Base-by-base conservation (phyloP, 2,797 vertebrate species). In the Amazonetta brasiliensis region DNA sequence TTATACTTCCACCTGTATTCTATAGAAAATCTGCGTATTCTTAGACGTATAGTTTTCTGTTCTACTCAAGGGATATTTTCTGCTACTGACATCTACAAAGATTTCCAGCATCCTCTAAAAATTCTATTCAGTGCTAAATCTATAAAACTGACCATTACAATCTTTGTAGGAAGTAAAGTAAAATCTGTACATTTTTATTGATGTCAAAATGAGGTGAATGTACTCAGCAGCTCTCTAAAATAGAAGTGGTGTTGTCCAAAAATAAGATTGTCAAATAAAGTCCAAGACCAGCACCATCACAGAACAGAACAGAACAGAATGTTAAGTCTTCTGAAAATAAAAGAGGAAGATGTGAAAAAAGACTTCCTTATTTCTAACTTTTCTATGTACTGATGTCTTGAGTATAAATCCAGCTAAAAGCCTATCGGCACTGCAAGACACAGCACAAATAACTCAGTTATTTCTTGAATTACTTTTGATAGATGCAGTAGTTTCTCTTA, bases 211-310 rank as follows among this genome's bases (percentile, higher is more conserved):
- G 55, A 95, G 75, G 79, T 92, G 92, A 80, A 90, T 18, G 26
- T 93, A 91, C 55, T 73, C 79, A 92, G 75, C 69, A 93, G 87
- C 56, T 85, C 82, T 93, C 48, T 85, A 85, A 92, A 85, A 52
- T 9, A 87, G 60, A 93, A 95, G 89, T 87, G 95, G 92, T 87
- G 71, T 39, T 93, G n/a, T 89, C 66, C 4, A 67, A 71, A 86
- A 83, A 75, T n/a, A 26, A 75, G 22, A 43, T 56, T 4, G 17
- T 80, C 69, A 87, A 79, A 82, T 80, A 74, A 92, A n/a, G 39
- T 80, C 72, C 33, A 87, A 89, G 81, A 85, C 12, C 87, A 94
- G 68, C 86, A 93, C 68, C 89, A 91, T 83, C 62, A 87, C 26
- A 4, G 2, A 85, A 20, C 82, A 82, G 2, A 85, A 20, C 82